These are phyloP conservation scores for Murina feae DNA, from an alignment of 2,113 vertebrate genomes.

Conservation along the genomic window DNA sequence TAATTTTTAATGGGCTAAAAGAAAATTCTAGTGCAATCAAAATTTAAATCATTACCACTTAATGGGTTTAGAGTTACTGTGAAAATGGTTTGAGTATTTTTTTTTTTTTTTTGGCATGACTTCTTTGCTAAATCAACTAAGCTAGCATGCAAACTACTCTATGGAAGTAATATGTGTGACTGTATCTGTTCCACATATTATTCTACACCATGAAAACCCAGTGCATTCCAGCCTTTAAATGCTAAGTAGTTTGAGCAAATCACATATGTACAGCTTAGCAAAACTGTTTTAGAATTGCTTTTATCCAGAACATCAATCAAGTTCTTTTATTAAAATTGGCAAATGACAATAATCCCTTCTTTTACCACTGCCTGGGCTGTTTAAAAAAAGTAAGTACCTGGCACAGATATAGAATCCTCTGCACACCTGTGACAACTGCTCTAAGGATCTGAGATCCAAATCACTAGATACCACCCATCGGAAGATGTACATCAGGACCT, in stretches of 20 bases:
- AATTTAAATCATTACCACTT: not conserved
- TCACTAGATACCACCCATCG: conserved; percentile 98
- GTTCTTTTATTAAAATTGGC: not conserved
- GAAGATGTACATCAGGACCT: conserved; percentile 98
- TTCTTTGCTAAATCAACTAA: not conserved
- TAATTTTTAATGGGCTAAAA: not conserved
- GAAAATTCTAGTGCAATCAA: not conserved
- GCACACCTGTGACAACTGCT: conserved; percentile 95
- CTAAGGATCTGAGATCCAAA: conserved; percentile 93
- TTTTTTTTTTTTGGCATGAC: not conserved
- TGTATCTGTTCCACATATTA: not conserved
- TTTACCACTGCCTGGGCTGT: not conserved
- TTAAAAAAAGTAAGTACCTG: conserved; percentile 82
- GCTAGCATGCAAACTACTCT: not conserved
- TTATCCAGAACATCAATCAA: not conserved
- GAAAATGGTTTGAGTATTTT: not conserved
- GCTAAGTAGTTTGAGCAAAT: not conserved
- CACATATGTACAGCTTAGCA: not conserved
- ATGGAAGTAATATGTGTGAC: not conserved
- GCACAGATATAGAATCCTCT: conserved; percentile 98
- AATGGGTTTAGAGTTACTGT: not conserved
- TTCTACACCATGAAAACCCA: not conserved
- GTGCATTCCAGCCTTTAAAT: not conserved
- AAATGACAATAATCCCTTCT: not conserved
- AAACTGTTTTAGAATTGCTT: not conserved